These are phyloP conservation scores for Dryomyza anilis DNA, from an alignment of 2,888 invertebrate genomes.

Conservation along the genomic window DNA sequence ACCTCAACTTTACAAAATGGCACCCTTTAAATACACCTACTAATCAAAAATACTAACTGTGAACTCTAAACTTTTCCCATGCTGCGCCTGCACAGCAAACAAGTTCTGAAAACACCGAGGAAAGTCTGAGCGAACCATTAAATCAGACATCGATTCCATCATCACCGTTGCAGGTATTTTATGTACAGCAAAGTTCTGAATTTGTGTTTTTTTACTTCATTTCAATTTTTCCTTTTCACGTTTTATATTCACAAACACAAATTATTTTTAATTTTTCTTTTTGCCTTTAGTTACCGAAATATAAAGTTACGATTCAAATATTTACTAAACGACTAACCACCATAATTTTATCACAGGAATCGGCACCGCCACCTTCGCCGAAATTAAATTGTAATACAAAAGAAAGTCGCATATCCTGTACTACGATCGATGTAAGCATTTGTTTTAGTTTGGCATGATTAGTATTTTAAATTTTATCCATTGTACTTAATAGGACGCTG, in stretches of 20 bases:
- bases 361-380: conserved; percentile 54
- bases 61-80: background rate
- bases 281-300: background rate
- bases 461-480: no score
- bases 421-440: conserved; percentile 59
- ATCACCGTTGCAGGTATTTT: conserved; percentile 60
- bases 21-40: no score
- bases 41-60: no score
- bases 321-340: background rate
- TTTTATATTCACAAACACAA: background rate
- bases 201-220: background rate
- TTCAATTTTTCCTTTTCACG: background rate
- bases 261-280: background rate
- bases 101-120: conserved; percentile 61
- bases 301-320: background rate
- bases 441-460: no score
- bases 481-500: no score
- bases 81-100: conserved; percentile 49
- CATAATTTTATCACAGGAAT: conserved; percentile 46
- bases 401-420: conserved; percentile 58
- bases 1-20: no score
- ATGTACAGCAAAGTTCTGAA: no score
- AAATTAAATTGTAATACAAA: conserved; percentile 55
- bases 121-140: conserved; percentile 49
- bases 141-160: conserved; percentile 49